Percentiles rank a stretch among this genome's conserved stretches.
Conservation (phyloP, 2,797 vertebrate genomes). For the Ptychadena robeensis region DNA sequence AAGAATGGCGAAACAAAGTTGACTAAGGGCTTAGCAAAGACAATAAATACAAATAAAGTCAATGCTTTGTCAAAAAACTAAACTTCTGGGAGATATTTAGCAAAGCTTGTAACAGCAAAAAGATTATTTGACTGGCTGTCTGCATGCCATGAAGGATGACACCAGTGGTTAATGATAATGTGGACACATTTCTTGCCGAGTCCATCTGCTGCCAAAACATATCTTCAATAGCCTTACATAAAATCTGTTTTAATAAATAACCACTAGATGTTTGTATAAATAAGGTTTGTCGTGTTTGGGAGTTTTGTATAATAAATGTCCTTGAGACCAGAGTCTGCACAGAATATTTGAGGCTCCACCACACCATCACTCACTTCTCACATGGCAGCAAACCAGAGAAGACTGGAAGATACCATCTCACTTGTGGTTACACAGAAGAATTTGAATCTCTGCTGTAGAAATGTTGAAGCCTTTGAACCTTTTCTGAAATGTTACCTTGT, state of each 20-base stretch:
- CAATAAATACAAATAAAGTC: neutral
- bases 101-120: slow-evolving; percentile 25
- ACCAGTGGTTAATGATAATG: slow-evolving; percentile 70
- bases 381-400: slow-evolving; percentile 67
- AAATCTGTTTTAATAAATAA: slow-evolving; percentile 82
- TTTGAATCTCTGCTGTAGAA: slow-evolving; percentile 64
- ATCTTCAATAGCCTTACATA: slow-evolving; percentile 76
- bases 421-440: slow-evolving; percentile 68
- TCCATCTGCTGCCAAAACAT: slow-evolving; percentile 75
- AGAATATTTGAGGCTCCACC: slow-evolving; percentile 64
- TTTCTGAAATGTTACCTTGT: slow-evolving; percentile 37
- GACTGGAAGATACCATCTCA: slow-evolving; percentile 64
- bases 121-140: slow-evolving; percentile 33
- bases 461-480: slow-evolving; percentile 63
- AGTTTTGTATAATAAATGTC: slow-evolving; percentile 73
- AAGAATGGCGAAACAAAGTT: neutral
- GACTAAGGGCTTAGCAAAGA: neutral
- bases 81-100: neutral
- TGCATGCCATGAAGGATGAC: slow-evolving; percentile 68
- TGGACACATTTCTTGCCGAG: slow-evolving; percentile 71
- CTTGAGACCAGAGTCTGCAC: slow-evolving; percentile 72
- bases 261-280: slow-evolving; percentile 76
- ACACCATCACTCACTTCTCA: slow-evolving; percentile 62
- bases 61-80: neutral
- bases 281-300: slow-evolving; percentile 74